phyloP scores from a whole-genome alignment of 2,888 invertebrate genomes.

The Steinernema carpocapsae region DNA sequence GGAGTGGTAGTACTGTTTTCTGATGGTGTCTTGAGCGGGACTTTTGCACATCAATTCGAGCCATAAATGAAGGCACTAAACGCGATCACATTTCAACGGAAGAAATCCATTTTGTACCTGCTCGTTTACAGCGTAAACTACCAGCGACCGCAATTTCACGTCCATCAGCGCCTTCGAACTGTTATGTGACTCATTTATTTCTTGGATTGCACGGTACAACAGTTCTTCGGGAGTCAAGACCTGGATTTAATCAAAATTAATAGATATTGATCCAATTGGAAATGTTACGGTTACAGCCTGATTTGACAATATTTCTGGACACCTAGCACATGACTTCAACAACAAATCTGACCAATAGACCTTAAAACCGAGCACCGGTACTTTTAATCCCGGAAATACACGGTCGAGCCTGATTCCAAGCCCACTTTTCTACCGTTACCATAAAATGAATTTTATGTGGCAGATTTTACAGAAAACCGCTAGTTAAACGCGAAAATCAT shows the following conservation, averaged over 20 bases:
- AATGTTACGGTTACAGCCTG: no score
- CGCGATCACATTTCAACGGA: conserved; percentile 42
- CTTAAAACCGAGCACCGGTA: no score
- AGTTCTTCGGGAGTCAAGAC: conserved; percentile 94
- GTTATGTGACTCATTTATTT: conserved; percentile 93
- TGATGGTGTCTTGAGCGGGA: conserved; percentile 80
- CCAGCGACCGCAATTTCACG: conserved; percentile 90
- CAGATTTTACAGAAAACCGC: no score
- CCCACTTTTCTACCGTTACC: no score
- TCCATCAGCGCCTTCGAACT: conserved; percentile 93
- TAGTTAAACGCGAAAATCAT: no score
- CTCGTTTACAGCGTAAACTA: conserved; percentile 85
- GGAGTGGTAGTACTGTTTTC: conserved; percentile 83
- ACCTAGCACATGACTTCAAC: no score
- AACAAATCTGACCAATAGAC: no score
- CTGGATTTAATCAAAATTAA: conserved; percentile 42
- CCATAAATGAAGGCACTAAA: conserved; percentile 94
- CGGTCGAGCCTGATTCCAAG: no score
- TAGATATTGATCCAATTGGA: no score
- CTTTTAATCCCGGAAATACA: no score
- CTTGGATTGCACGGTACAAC: conserved; percentile 82
- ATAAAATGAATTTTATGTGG: no score
- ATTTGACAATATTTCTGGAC: no score
- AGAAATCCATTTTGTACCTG: conserved; percentile 42
- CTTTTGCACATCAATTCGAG: conserved; percentile 94